Evolutionary conservation across 2,888 invertebrate species (phyloP), one percentile per base, ranked within the genome.

Genomic region (Synergus laeviventris): DNA sequence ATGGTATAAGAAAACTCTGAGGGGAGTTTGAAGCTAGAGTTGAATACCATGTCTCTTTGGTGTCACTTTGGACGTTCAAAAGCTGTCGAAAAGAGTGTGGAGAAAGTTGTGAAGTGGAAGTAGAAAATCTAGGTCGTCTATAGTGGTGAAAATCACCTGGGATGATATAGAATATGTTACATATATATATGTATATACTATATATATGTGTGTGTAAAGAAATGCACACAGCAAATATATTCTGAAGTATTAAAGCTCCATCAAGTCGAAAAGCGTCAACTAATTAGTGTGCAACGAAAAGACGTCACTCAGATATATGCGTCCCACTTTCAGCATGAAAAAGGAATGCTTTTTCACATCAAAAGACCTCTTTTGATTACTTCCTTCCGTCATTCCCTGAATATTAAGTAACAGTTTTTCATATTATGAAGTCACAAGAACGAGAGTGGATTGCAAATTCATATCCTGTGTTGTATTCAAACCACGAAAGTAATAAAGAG

Each of bases 121-220:
- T 66, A 18, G 12, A 76, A 77, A 82, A 85, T 85, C 76, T 84
- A 76, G 85, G 84, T 84, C 85, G 82, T 70, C 60, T 59, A n/a
- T n/a, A 74, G 62, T 14, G 77, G 81, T 45, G 79, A 81, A 84
- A 81, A 85, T 83, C 82, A 79, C 56, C 78, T 54, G 18, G 74
- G 73, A 77, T 9, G 18, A 54, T 49, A 36, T 11, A 39, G 39
- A n/a, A n/a, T n/a, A n/a, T n/a, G n/a, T n/a, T n/a, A n/a, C 11
- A 11, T 39, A 11, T 11, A 39, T 11, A 39, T 39, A 78, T 76
- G 74, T 66, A 14, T 42, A 45, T 42, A 31, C 7, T 5, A 31
- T 31, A 31, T 31, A 31, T 31, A 31, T 31, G 31, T 31, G 7
- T 18, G n/a, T 2, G n/a, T n/a, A n/a, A n/a, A 18, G 54, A 0